A percentile compares a stretch with the other conserved stretches of the same genome.
Evolutionary conservation across 2,888 invertebrate species (phyloP).

Genomic region (Gari tellinella): DNA sequence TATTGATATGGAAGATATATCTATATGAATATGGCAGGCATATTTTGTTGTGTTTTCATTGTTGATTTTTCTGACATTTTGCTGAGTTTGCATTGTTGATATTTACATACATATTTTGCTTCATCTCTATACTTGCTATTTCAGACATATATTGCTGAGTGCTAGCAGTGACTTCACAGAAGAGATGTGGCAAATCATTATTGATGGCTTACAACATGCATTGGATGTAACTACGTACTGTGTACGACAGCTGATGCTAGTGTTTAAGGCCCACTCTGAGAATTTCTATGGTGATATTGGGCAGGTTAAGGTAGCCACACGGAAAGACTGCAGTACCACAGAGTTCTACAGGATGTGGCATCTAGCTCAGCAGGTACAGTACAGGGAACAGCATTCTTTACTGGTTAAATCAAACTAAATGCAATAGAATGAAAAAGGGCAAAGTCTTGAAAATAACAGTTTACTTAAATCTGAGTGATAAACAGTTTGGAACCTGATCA

Average conservation of each 20-base stretch:
- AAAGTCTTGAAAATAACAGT: no score
- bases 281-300: conserved; percentile 95
- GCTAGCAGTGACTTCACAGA: conserved; percentile 90
- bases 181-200: conserved; percentile 94
- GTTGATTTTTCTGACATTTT: background rate
- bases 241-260: conserved; percentile 93
- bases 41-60: background rate
- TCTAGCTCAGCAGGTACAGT: conserved; percentile 93
- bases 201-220: conserved; percentile 92
- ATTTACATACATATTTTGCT: background rate
- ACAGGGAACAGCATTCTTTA: no score
- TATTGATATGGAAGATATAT: no score
- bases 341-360: conserved; percentile 94
- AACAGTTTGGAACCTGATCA: no score
- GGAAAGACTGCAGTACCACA: conserved; percentile 93
- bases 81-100: background rate
- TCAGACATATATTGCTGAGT: conserved; percentile 88
- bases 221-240: conserved; percentile 93
- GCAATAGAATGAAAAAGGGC: no score
- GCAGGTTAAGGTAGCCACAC: conserved; percentile 96
- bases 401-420: no score
- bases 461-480: no score
- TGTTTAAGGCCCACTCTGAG: conserved; percentile 95
- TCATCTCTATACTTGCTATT: conserved; percentile 2
- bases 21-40: no score